Base-by-base conservation (phyloP, 2,888 invertebrate genomes). In the Spatulosminthurus flaviceps region DNA sequence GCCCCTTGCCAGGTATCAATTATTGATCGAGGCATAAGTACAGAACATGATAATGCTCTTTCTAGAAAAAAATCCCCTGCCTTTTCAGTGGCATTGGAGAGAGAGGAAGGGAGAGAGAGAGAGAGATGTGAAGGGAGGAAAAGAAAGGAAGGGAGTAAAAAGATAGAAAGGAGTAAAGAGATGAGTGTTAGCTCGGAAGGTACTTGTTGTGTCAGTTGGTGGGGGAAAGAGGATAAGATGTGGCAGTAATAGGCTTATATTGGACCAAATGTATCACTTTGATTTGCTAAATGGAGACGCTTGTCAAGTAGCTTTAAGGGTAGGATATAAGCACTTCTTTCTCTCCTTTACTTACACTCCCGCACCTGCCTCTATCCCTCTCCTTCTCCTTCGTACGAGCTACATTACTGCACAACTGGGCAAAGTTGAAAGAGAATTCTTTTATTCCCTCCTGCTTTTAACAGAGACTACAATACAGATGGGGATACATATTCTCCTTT, bases 31-130 rank as follows among this genome's bases (percentile, higher is more conserved):
- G 51, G 28, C 51, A 9, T 9, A 34, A 43, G 51, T 21, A 61
- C n/a, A 16, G 76, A 81, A 81, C 81, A 81, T 73, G 81, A 73
- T 79, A 81, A 81, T 79, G 81, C 81, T 81, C 78, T 78, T 80
- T 78, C 66, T 75, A 41, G 76, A 51, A 42, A 76, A 77, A 70
- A 75, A 64, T 66, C 71, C 70, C 43, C 42, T 34, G 34, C 34
- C n/a, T n/a, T n/a, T n/a, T n/a, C n/a, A 67, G 70, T 41, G 79
- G 51, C 67, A 74, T 75, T 74, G 79, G 60, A 60, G 22, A 29
- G 60, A 34, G 34, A 34, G 43, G 42, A 71, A 42, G 74, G 75
- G 74, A 70, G 66, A 28, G n/a, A 19, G 26, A 34, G 34, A 69
- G 22, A 64, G 24, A 13, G 64, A 64, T n/a, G 16, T 26, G 61